These are phyloP conservation scores for Resseliella maxima DNA, from an alignment of 2,888 invertebrate genomes.

Conservation along the genomic window DNA sequence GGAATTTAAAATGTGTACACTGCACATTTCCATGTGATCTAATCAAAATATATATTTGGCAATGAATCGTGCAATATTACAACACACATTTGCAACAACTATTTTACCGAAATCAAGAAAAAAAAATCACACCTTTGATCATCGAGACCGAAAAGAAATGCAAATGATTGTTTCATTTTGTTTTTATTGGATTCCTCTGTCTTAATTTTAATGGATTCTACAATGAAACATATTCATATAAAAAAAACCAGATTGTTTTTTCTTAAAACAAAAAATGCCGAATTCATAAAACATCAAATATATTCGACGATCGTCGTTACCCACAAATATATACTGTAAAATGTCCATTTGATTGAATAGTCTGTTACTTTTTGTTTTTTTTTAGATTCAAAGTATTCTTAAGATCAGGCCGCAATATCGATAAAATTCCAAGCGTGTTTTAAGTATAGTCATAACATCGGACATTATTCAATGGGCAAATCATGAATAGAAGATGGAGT, in stretches of 20 bases:
- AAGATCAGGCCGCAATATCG: background rate
- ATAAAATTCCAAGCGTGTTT: background rate
- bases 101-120: background rate
- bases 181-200: background rate
- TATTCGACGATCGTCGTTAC: background rate
- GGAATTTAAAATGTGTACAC: background rate
- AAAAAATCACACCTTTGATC: background rate
- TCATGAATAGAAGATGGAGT: background rate
- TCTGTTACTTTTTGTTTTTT: background rate
- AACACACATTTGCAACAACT: background rate
- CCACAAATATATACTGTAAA: background rate
- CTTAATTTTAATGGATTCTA: background rate
- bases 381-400: background rate
- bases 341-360: background rate
- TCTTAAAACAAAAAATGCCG: background rate
- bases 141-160: background rate
- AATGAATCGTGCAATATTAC: constrained; percentile 18
- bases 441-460: background rate
- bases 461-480: background rate
- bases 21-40: background rate
- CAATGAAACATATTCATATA: background rate
- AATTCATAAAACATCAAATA: background rate
- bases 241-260: background rate
- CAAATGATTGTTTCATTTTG: background rate
- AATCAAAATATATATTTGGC: background rate